Base-by-base conservation (phyloP, 2,888 invertebrate species). In the Agrochola lota region DNA sequence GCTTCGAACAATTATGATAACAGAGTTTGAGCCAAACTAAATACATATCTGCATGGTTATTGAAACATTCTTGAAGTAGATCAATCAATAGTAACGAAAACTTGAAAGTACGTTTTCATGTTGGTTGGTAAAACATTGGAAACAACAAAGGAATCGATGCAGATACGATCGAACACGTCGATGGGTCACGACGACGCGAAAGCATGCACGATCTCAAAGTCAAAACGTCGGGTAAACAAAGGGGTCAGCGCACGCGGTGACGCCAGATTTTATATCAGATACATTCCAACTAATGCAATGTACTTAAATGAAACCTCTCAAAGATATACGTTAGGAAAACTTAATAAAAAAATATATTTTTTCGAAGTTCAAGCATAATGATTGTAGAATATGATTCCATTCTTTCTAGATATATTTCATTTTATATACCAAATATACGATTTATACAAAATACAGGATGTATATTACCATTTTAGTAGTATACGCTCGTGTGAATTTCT, bases 181-280 rank as follows among this genome's bases (percentile, higher is more conserved):
- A 74, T 83, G 71, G 76, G 78, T 81, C 74, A 80, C 78, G 79
- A 85, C 74, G 74, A 78, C 64, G 69, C 72, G 74, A 85, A 85
- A 83, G 71, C 78, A 83, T 74, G 77, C 75, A 81, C 79, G 74
- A 78, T 84, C 74, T 74, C 78, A 84, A 88, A 88, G 85, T 87
- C 85, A 88, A 87, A 90, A 85, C 74, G 70, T 78, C 71, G 76
- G 73, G 82, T 85, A 89, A 89, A 89, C 89, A 89, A 85, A 88
- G 71, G 86, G 90, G 90, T 91, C 89, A 91, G 80, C 83, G 90
- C 74, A 86, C 91, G 86, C 83, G 74, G 74, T 66, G 78, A 78
- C 79, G 82, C 71, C 82, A 80, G 64, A 84, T 86, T 86, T 83
- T 78, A 82, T 83, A 87, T 84, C 81, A 85, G 77, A 84, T 62